Evolutionary conservation across 2,113 vertebrate genomes (phyloP).

Genomic region (Aphyosemion australe): DNA sequence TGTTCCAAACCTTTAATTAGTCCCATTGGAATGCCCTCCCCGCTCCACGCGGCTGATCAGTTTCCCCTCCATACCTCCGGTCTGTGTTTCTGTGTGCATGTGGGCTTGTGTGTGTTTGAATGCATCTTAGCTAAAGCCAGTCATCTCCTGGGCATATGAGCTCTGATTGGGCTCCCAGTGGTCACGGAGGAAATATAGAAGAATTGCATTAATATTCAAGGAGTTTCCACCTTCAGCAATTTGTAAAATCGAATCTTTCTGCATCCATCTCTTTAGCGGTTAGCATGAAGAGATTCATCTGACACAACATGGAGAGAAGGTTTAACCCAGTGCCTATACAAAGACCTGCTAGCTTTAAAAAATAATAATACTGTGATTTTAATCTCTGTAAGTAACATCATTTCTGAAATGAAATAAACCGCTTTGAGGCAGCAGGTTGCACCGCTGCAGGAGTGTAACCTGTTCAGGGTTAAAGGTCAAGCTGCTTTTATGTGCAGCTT

Average conservation of each 20-base stretch:
- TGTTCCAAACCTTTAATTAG: constrained; percentile 79
- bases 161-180: constrained; percentile 50
- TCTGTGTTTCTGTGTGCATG: constrained; percentile 17
- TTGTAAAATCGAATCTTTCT: constrained; percentile 34
- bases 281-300: constrained; percentile 25
- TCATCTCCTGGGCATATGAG: constrained; percentile 63
- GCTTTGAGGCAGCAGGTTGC: constrained; percentile 4
- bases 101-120: constrained; percentile 33
- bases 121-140: constrained; percentile 48
- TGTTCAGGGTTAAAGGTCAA: constrained; percentile 1
- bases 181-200: constrained; percentile 49
- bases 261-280: constrained; percentile 28
- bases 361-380: neutral
- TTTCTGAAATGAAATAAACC: constrained; percentile 3
- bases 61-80: constrained; percentile 56
- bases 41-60: constrained; percentile 67
- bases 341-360: neutral
- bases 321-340: neutral
- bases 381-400: constrained; percentile 1
- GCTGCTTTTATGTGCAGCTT: neutral
- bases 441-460: neutral
- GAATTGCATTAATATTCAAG: constrained; percentile 68
- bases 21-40: constrained; percentile 72
- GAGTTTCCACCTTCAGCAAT: constrained; percentile 44
- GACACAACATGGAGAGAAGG: neutral